Evolutionary conservation across 2,888 invertebrate species (phyloP).

Genomic region (Ophioninae sp.): DNA sequence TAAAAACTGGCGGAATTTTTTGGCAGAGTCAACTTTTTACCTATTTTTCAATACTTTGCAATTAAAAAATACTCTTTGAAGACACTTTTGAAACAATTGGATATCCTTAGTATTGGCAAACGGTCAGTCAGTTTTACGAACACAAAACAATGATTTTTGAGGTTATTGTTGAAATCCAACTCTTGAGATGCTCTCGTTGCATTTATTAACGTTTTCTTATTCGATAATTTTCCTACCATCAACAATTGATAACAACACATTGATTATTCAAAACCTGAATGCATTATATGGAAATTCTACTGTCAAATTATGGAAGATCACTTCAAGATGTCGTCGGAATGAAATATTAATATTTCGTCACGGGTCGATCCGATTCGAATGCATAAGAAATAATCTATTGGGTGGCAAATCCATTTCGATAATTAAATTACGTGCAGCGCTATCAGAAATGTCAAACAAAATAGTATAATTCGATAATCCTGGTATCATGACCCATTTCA

Average conservation of each 20-base stretch:
- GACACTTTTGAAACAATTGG: not conserved
- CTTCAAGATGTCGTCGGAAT: not conserved
- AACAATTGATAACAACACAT: not conserved
- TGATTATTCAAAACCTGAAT: not conserved
- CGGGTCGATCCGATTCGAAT: too few relatives aligned
- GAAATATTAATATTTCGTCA: not conserved
- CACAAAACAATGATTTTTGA: too few relatives aligned
- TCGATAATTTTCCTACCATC: not conserved
- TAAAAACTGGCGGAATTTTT: not conserved
- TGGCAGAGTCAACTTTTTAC: not conserved
- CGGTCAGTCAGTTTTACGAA: not conserved
- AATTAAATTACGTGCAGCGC: not conserved
- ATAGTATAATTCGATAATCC: too few relatives aligned
- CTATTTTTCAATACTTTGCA: not conserved
- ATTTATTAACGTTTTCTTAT: not conserved
- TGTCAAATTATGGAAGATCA: not conserved
- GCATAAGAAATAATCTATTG: not conserved
- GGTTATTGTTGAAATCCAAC: not conserved
- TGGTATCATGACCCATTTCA: too few relatives aligned
- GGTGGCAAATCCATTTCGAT: not conserved
- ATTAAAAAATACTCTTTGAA: not conserved
- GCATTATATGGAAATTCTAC: too few relatives aligned
- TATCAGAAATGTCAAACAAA: too few relatives aligned
- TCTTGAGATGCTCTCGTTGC: not conserved
- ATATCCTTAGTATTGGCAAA: not conserved